phyloP scores from a whole-genome alignment of 2,797 vertebrate species.

The Mus spretus region DNA sequence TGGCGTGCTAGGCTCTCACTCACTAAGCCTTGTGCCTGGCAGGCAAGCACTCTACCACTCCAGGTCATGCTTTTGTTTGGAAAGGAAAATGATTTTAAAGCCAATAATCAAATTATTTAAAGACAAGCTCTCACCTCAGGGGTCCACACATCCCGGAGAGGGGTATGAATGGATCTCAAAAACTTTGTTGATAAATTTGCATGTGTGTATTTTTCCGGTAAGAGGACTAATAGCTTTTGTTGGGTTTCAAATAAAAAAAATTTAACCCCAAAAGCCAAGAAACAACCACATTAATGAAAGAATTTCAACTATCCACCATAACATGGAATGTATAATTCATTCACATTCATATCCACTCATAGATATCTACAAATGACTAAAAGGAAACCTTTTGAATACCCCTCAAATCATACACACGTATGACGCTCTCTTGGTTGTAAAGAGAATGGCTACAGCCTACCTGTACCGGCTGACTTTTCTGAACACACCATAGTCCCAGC shows the following conservation, averaged over 20 bases:
- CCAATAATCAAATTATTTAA: conserved; percentile 47
- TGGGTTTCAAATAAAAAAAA: conserved; percentile 53
- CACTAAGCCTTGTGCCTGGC: background rate
- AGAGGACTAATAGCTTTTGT: conserved; percentile 34
- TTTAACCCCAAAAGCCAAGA: conserved; percentile 8
- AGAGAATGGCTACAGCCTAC: background rate
- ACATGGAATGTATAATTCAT: background rate
- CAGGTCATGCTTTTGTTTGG: conserved; percentile 44
- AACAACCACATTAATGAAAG: conserved; percentile 49
- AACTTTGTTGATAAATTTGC: background rate
- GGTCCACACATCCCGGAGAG: background rate
- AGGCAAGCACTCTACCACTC: background rate
- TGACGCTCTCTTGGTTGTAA: background rate
- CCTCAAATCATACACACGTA: background rate
- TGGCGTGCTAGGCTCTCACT: too few species aligned
- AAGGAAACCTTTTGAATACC: background rate
- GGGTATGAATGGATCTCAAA: background rate
- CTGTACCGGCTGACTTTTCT: background rate
- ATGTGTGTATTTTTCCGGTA: conserved; percentile 38
- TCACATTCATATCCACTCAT: background rate
- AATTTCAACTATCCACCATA: conserved; percentile 49
- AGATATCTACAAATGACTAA: background rate
- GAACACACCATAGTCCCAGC: background rate
- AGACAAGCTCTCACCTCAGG: background rate
- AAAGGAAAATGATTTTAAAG: conserved; percentile 32